A percentile compares a stretch with the other conserved stretches of the same genome.
phyloP scores from a whole-genome alignment of 2,113 vertebrate genomes.

The Stegostoma tigrinum region DNA sequence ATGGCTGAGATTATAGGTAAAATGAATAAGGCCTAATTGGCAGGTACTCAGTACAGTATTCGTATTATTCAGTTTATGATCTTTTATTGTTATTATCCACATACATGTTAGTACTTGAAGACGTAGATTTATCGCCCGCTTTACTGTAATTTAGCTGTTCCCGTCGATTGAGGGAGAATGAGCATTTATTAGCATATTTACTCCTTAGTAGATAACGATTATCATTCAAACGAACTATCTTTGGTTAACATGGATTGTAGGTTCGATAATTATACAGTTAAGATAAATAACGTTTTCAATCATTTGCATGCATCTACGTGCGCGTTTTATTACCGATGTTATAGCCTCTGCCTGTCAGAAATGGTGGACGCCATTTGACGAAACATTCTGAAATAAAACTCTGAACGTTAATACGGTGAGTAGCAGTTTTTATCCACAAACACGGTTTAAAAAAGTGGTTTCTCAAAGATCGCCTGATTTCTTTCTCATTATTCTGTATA shows the following conservation, averaged over 20 bases:
- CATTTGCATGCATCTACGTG: not conserved
- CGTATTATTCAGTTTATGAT: not conserved
- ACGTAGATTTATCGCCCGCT: not conserved
- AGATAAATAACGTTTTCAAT: not conserved
- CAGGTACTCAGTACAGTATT: not conserved
- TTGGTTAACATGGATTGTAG: not conserved
- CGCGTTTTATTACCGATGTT: not conserved
- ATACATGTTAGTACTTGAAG: not conserved
- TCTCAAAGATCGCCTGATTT: not conserved
- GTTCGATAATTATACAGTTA: not conserved
- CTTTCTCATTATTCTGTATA: not conserved
- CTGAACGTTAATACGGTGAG: no score
- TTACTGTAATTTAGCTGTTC: not conserved
- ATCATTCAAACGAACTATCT: not conserved
- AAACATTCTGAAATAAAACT: not conserved
- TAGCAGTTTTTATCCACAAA: not conserved
- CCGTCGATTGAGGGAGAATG: not conserved
- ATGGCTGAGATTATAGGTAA: not conserved
- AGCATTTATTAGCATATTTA: not conserved
- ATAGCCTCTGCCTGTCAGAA: not conserved
- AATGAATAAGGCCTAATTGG: not conserved
- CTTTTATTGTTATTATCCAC: not conserved
- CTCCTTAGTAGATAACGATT: not conserved
- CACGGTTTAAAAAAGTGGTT: not conserved
- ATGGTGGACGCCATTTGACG: not conserved